phyloP scores from a whole-genome alignment of 2,888 invertebrate genomes.

The Orgyia antiqua region DNA sequence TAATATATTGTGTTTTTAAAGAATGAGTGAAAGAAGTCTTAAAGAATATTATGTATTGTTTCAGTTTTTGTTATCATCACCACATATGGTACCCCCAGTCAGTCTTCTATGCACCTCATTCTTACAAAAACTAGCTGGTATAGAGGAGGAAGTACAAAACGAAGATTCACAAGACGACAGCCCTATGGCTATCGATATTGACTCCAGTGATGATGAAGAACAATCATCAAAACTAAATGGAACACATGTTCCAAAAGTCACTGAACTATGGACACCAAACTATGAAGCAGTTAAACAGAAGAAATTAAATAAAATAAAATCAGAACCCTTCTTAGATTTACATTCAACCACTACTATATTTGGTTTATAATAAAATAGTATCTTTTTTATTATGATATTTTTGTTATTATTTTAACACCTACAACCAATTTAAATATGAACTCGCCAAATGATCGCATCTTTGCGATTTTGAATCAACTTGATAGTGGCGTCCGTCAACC shows the following conservation, averaged over 20 bases:
- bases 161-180: slow-evolving; percentile 29
- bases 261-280: slow-evolving; percentile 60
- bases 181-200: slow-evolving; percentile 38
- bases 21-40: no score
- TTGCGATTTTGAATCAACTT: no score
- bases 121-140: slow-evolving; percentile 58
- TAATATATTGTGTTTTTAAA: no score
- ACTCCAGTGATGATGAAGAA: slow-evolving; percentile 56
- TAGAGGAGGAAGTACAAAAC: slow-evolving; percentile 32
- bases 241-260: slow-evolving; percentile 34
- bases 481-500: no score
- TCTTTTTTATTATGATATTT: no score
- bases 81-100: slow-evolving; percentile 68
- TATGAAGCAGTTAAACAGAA: slow-evolving; percentile 68
- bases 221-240: slow-evolving; percentile 27
- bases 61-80: slow-evolving; percentile 61
- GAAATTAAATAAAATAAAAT: slow-evolving; percentile 53
- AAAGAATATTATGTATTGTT: no score
- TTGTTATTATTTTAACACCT: not conserved
- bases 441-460: no score
- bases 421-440: no score
- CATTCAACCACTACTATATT: slow-evolving; percentile 47
- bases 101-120: slow-evolving; percentile 60
- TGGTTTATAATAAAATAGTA: slow-evolving; percentile 29
- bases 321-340: slow-evolving; percentile 48